Conservation (phyloP, 92 coral and sea anemone species). For the Muricea muricata region DNA sequence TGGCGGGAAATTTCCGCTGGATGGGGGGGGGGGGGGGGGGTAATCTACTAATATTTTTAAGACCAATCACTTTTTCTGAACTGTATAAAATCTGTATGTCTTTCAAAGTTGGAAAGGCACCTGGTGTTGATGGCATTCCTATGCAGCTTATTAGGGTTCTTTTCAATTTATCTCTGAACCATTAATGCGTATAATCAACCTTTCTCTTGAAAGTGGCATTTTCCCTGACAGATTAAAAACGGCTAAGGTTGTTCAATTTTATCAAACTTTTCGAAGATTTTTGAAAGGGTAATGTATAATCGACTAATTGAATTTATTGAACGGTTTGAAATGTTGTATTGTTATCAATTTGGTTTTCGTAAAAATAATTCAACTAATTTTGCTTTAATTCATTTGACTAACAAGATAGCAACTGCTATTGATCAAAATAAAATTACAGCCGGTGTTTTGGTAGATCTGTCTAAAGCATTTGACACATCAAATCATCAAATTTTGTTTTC, state of each 20-base stretch:
- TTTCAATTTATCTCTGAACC: slow-evolving; percentile 36
- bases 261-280: slow-evolving; percentile 40
- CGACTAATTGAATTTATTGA: slow-evolving; percentile 31
- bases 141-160: slow-evolving; percentile 42
- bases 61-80: too few relatives aligned
- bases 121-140: slow-evolving; percentile 43
- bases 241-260: slow-evolving; percentile 38
- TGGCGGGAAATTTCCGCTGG: too few relatives aligned
- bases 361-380: slow-evolving; percentile 41
- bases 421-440: slow-evolving; percentile 50
- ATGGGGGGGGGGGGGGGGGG: too few relatives aligned
- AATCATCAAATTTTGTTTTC: slow-evolving; percentile 28
- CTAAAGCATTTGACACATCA: slow-evolving; percentile 59
- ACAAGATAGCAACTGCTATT: slow-evolving; percentile 53
- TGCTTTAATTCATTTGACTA: slow-evolving; percentile 25
- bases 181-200: slow-evolving; percentile 27
- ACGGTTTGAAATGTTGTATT: slow-evolving; percentile 9
- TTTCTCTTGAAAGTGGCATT: slow-evolving; percentile 28
- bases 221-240: slow-evolving; percentile 50
- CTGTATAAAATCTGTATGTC: slow-evolving; percentile 19
- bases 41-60: too few relatives aligned
- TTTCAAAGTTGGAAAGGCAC: slow-evolving; percentile 39
- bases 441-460: slow-evolving; percentile 58
- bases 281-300: slow-evolving; percentile 45
- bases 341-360: slow-evolving; percentile 50